Percentiles rank a stretch among this genome's conserved stretches.
phyloP scores from a whole-genome alignment of 2,113 vertebrate genomes.

The Pterophyllum scalare region DNA sequence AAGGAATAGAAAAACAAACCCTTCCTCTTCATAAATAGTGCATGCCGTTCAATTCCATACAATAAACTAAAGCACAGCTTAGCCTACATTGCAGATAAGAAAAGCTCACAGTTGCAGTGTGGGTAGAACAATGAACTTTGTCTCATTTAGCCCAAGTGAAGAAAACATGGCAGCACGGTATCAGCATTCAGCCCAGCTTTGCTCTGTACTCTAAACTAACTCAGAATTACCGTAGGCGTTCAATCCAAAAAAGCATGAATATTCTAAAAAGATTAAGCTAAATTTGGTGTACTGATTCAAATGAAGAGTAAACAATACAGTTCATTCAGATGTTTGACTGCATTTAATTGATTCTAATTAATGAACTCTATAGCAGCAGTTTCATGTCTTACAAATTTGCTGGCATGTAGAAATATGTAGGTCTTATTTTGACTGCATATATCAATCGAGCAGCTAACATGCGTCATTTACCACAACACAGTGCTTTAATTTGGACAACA shows the following conservation, averaged over 20 bases:
- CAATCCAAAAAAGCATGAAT: not conserved
- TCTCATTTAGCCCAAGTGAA: conserved; percentile 36
- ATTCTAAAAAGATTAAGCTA: conserved; percentile 11
- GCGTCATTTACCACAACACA: not conserved
- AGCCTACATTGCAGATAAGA: conserved; percentile 46
- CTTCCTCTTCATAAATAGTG: conserved; percentile 35
- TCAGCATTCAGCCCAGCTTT: conserved; percentile 24
- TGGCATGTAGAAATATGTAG: not conserved
- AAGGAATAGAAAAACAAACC: conserved; percentile 22
- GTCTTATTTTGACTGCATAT: not conserved
- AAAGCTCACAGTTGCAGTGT: conserved; percentile 14
- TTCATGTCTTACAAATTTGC: not conserved
- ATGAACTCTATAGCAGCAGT: not conserved
- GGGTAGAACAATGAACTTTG: conserved; percentile 36
- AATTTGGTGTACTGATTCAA: conserved; percentile 9
- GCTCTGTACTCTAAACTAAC: conserved; percentile 6
- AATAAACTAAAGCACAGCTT: conserved; percentile 57
- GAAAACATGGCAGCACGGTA: conserved; percentile 14
- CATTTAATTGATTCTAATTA: conserved; percentile 17
- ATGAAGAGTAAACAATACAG: not conserved
- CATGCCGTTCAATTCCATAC: conserved; percentile 46
- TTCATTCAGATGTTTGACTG: not conserved
- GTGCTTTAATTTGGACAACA: not conserved
- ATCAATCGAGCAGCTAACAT: not conserved
- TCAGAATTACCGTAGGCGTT: not conserved